Percentiles rank a stretch among this genome's conserved stretches.
These are phyloP conservation scores for Rhodinocichla rosea DNA, from an alignment of 2,113 vertebrate species.

Conservation along the genomic window DNA sequence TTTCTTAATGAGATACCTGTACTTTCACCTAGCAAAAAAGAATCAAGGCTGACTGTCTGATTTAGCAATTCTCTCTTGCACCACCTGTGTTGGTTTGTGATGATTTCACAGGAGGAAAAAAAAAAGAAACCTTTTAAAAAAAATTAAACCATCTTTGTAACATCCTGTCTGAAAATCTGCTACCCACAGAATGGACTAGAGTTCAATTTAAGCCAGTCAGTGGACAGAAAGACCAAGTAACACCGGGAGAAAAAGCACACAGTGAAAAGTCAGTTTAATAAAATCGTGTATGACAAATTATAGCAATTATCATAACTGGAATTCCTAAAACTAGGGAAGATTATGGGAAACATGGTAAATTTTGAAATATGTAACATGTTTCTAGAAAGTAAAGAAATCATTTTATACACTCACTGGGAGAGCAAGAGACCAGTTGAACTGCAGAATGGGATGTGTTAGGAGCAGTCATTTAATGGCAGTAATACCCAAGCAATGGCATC, in stretches of 20 bases:
- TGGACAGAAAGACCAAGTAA: not conserved
- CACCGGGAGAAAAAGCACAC: not conserved
- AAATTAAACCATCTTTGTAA: not conserved
- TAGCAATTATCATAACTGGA: not conserved
- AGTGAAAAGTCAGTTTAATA: slow-evolving; percentile 64
- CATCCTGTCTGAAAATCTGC: not conserved
- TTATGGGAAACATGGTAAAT: not conserved
- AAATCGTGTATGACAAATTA: slow-evolving; percentile 42
- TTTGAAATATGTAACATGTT: not conserved
- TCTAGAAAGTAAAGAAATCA: slow-evolving; percentile 8
- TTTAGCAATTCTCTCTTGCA: not conserved
- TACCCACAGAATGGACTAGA: fast-evolving
- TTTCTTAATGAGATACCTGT: not conserved
- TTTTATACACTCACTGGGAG: not conserved
- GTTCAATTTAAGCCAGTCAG: not conserved
- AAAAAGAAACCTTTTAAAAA: not conserved
- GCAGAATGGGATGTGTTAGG: not conserved
- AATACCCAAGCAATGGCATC: not conserved
- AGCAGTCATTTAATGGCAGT: not conserved
- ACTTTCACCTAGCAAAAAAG: not conserved
- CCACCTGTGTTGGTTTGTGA: not conserved
- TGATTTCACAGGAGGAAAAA: not conserved
- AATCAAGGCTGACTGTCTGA: not conserved
- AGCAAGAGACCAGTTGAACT: not conserved
- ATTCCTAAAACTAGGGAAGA: slow-evolving; percentile 28